Conservation (phyloP, 2,888 invertebrate genomes). For the Scotopteryx bipunctaria region DNA sequence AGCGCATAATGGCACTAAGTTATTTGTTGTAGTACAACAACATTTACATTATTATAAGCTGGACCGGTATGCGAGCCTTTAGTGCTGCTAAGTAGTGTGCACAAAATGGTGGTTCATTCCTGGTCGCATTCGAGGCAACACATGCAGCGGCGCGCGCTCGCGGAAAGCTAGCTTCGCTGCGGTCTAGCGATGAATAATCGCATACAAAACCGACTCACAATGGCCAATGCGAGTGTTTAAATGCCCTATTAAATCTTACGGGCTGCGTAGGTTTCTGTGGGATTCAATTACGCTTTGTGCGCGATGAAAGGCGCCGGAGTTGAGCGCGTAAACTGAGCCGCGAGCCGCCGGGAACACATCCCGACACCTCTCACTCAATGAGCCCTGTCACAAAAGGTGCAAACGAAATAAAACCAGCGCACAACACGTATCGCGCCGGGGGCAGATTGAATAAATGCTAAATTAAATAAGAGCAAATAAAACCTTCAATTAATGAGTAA, state of each 20-base stretch:
- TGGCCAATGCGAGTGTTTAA: conserved; percentile 83
- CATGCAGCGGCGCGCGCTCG: conserved; percentile 64
- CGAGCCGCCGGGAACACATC: conserved; percentile 74
- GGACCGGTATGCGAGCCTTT: conserved; percentile 48
- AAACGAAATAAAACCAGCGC: conserved; percentile 71
- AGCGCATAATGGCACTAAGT: conserved; percentile 23
- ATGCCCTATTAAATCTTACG: conserved; percentile 83
- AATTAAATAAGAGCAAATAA: conserved; percentile 84
- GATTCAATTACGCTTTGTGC: conserved; percentile 83
- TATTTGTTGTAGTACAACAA: conserved; percentile 40
- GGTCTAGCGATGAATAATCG: conserved; percentile 78
- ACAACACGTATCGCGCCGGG: conserved; percentile 70
- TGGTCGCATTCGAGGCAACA: conserved; percentile 65
- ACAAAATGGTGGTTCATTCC: conserved; percentile 54
- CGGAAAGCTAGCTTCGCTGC: conserved; percentile 70
- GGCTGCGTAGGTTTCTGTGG: conserved; percentile 81
- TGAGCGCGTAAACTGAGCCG: conserved; percentile 77
- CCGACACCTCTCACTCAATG: conserved; percentile 82
- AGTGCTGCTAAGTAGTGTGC: conserved; percentile 50
- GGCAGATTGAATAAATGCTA: conserved; percentile 82
- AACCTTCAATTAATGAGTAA: conserved; percentile 75
- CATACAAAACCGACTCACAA: conserved; percentile 78
- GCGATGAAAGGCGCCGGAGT: conserved; percentile 79
- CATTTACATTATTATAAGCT: conserved; percentile 43
- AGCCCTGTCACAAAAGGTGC: conserved; percentile 81